Evolutionary conservation across 2,888 invertebrate genomes (phyloP).

Genomic region (Diarsia rubi): DNA sequence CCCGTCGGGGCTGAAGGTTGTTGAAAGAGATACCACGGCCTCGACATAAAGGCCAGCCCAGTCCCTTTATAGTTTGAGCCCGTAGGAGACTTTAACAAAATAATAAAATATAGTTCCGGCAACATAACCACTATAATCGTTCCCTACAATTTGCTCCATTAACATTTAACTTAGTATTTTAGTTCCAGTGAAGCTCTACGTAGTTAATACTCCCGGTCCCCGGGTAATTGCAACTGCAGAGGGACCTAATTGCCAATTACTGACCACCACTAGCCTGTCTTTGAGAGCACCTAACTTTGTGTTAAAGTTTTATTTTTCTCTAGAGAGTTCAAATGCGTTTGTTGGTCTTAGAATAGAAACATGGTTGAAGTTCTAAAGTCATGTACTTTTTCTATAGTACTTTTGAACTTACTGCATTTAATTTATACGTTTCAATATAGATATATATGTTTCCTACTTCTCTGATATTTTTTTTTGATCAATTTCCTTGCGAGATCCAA

Average conservation of each 20-base stretch:
- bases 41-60: too few species aligned
- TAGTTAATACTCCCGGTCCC: slow-evolving; percentile 25
- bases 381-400: too few species aligned
- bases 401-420: too few species aligned
- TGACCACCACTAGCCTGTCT: slow-evolving; percentile 38
- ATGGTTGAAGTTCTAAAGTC: not conserved
- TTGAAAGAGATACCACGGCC: too few species aligned
- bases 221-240: slow-evolving; percentile 56
- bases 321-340: not conserved
- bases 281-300: slow-evolving; percentile 33
- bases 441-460: too few species aligned
- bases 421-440: too few species aligned
- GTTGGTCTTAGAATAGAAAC: not conserved
- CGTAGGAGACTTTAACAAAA: too few species aligned
- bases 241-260: slow-evolving; percentile 63
- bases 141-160: slow-evolving; percentile 27
- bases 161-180: slow-evolving; percentile 30
- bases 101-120: not conserved
- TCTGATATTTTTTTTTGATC: too few species aligned
- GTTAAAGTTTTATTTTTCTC: slow-evolving; percentile 20
- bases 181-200: slow-evolving; percentile 11
- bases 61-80: too few species aligned
- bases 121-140: not conserved
- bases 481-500: too few species aligned
- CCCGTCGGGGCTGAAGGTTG: too few species aligned